Base-by-base conservation (phyloP, 2,888 invertebrate species). In the Xylota sylvarum region DNA sequence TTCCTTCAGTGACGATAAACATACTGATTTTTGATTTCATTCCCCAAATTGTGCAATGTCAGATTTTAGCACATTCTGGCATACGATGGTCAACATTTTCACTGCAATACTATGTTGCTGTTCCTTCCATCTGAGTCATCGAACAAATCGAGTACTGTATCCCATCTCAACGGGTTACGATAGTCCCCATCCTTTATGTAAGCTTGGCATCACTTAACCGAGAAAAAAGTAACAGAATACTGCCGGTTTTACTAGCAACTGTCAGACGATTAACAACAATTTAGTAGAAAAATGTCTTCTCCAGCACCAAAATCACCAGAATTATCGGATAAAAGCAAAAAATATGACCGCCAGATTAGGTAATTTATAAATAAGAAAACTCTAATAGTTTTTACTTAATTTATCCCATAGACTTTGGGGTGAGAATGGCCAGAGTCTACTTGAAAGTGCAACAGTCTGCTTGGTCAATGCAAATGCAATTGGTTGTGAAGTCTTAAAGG, bases 401-500 rank as follows among this genome's bases (percentile, higher is more conserved):
- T 19, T 10, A 5, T 48, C 69, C 88, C 86, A 1, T 89, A 97
- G 98, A 91, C 94, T 99, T 89, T 99, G 99, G 99, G 99, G 99
- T 87, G 99, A 99, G 91, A 98, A 99, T 93, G 99, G 99, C 0
- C 99, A 99, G 93, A 93, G 94, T 88, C 94, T 97, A 4, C 93
- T 99, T 77, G 99, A 99, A 94, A 94, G 94, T 87, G 96, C 98
- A 14, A 96, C 97, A 91, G 95, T 99, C 89, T 99, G 99, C 92
- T 92, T 99, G 27, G 96, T 99, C 88, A 98, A 98, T 93, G 98
- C 98, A 0, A 97, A 96, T 50, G 97, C 97, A 5, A 94, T 98
- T 58, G 99, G 99, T 12, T 98, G 99, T 27, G 99, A 99, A 94
- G 95, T 97, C 77, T 93, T 99, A 32, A 99, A 99, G 92, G 97